Evolutionary conservation across 2,888 invertebrate genomes (phyloP), one percentile per base, ranked within the genome.

Genomic region (Caenorhabditis sulstoni): DNA sequence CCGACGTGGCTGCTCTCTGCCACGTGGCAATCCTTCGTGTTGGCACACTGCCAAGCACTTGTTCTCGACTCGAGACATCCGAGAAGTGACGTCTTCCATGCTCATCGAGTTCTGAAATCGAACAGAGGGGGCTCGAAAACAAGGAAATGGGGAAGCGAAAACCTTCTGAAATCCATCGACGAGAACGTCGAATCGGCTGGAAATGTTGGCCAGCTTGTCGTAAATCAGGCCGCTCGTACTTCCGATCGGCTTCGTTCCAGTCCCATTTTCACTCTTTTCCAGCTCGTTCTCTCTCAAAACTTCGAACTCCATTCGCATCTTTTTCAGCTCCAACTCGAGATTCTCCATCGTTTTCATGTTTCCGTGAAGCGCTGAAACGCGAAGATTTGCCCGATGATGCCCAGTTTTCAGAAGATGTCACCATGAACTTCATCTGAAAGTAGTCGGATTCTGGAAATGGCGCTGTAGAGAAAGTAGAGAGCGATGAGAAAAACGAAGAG

Each of bases 11-110:
- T 81, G 79, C 53, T 83, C 80, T 58, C 76, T 53, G 47, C 50
- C 57, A 58, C 77, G 64, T 65, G 57, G 65, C 45, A 65, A 16
- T 29, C 58, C 66, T 18, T 80, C 68, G 41, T 75, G 70, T 62
- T 82, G 82, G 45, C 82, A 82, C 18, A 82, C 82, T 47, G 82
- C 78, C 44, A 82, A 29, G 37, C 82, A 82, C 29, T 78, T 70
- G 12, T 61, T 62, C 53, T 82, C 82, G n/a, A 82, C 81, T 5
- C 74, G 75, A 11, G 81, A 79, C 64, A 82, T 70, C 39, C 82
- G 81, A 3, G 66, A 67, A 7, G 73, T 76, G 20, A 82, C 82
- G 52, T 81, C 81, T 52, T 81, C 81, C 59, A 79, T 76, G 11
- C 70, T 50, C 37, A 65, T 64, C 5, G 70, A 61, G n/a, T 66